Evolutionary conservation across 2,888 invertebrate species (phyloP).

Genomic region (Odiellus spinosus): DNA sequence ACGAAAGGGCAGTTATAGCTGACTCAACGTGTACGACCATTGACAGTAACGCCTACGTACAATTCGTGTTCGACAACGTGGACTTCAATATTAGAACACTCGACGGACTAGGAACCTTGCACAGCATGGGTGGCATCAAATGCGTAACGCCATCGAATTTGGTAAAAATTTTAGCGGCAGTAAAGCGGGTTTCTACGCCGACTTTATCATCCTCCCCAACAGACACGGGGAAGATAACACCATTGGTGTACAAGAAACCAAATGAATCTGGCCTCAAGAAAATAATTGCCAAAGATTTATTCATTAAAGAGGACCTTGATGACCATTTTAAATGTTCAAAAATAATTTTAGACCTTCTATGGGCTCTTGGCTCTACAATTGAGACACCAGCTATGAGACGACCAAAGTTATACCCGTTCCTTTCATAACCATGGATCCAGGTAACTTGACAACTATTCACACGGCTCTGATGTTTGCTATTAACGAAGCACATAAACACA

Average conservation of each 20-base stretch:
- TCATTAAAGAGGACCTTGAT: too few species aligned
- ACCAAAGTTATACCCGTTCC: slow-evolving; percentile 8
- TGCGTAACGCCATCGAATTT: too few species aligned
- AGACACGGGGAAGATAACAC: too few species aligned
- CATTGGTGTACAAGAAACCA: too few species aligned
- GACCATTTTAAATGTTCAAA: too few species aligned
- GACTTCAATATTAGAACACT: neutral
- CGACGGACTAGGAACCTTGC: too few species aligned
- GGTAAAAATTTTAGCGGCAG: too few species aligned
- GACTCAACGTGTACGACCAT: neutral
- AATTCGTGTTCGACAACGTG: neutral
- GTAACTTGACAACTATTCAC: slow-evolving; percentile 11
- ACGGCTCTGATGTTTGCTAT: slow-evolving; percentile 11
- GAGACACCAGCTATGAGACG: slow-evolving; percentile 1
- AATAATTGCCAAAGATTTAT: neutral
- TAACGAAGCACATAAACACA: slow-evolving; percentile 1
- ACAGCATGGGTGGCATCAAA: too few species aligned
- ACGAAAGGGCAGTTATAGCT: neutral
- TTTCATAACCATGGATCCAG: slow-evolving; percentile 13
- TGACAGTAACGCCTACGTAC: neutral
- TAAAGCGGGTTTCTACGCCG: too few species aligned
- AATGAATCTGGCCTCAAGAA: neutral
- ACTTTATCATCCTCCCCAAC: too few species aligned
- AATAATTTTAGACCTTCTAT: neutral
- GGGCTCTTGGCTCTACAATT: neutral